Conservation (phyloP, 1,140 invertebrate genomes). For the Ostrea edulis region DNA sequence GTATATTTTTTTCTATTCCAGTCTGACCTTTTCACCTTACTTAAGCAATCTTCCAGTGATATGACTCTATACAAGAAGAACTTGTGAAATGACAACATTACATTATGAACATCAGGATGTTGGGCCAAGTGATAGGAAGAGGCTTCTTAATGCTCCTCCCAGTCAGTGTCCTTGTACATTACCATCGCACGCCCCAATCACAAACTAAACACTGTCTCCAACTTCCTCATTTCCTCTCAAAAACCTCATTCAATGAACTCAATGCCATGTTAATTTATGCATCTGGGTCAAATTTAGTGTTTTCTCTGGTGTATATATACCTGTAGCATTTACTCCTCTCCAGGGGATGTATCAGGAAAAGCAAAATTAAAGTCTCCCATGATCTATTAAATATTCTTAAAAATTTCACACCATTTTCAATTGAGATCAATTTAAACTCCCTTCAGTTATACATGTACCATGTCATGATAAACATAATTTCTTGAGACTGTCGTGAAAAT, state of each 20-base stretch:
- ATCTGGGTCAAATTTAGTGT: no score
- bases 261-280: not conserved
- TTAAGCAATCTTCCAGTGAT: not conserved
- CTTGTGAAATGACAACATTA: not conserved
- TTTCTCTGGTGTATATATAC: no score
- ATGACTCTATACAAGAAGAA: not conserved
- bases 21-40: not conserved
- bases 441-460: no score
- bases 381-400: no score
- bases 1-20: not conserved
- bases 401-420: no score
- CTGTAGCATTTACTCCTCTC: no score
- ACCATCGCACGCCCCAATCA: not conserved
- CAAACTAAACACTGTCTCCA: not conserved
- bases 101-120: conserved; percentile 18
- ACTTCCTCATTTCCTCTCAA: not conserved
- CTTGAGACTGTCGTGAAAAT: no score
- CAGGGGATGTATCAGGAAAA: no score
- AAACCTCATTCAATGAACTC: not conserved
- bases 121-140: not conserved
- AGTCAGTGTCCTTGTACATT: not conserved
- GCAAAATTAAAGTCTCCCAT: no score
- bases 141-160: not conserved
- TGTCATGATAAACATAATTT: no score
- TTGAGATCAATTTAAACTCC: no score